Percentiles rank a stretch among this genome's conserved stretches.
Conservation (phyloP, 2,888 invertebrate genomes). For the Phyllotreta cruciferae region DNA sequence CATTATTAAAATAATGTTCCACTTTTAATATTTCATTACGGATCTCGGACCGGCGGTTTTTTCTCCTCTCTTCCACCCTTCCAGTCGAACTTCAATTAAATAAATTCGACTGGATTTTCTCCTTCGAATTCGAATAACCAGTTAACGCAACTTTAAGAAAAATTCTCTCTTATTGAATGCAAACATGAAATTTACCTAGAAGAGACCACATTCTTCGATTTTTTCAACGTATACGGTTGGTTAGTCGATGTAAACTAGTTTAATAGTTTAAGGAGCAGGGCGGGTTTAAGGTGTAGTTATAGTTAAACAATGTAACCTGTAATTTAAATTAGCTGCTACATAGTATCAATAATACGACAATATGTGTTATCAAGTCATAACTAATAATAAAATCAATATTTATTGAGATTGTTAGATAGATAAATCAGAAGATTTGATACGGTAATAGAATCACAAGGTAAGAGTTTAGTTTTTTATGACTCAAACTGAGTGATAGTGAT, state of each 20-base stretch:
- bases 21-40: slow-evolving; percentile 62
- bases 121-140: too few relatives aligned
- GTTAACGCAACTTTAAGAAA: background rate
- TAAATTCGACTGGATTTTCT: too few relatives aligned
- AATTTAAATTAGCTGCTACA: too few relatives aligned
- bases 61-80: too few relatives aligned
- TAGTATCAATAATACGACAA: background rate
- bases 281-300: slow-evolving; percentile 6
- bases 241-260: slow-evolving; percentile 33
- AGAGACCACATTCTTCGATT: slow-evolving; percentile 36
- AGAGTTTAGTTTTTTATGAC: background rate
- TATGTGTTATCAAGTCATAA: too few relatives aligned
- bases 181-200: slow-evolving; percentile 34
- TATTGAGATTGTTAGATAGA: too few relatives aligned
- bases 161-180: slow-evolving; percentile 25
- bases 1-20: slow-evolving; percentile 62
- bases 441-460: too few relatives aligned
- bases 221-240: slow-evolving; percentile 29
- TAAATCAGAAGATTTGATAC: too few relatives aligned
- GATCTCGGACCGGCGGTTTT: too few relatives aligned
- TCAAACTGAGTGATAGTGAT: background rate
- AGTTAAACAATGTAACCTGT: too few relatives aligned
- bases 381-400: too few relatives aligned
- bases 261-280: slow-evolving; percentile 27
- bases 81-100: too few relatives aligned